Evolutionary conservation across 2,888 invertebrate genomes (phyloP), one percentile per base, ranked within the genome.

Genomic region (Nyleta sp.): DNA sequence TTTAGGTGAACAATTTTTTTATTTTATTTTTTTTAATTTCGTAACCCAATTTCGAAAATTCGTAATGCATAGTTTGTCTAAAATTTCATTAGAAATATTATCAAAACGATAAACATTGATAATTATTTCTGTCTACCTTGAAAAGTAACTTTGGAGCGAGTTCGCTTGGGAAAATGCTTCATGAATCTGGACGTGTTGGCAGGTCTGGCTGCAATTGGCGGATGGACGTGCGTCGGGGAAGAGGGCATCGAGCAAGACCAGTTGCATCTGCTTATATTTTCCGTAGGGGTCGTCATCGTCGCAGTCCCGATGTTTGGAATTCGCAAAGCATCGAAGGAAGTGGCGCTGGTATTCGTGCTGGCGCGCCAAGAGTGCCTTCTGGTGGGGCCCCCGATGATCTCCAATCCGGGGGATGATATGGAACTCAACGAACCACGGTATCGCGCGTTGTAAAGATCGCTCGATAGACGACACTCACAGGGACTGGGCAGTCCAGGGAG

Each of bases 211-310:
- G 75, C 55, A 1, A 80, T 33, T 0, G 89, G 87, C 13, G 90
- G 90, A 73, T 90, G 87, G 18, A 90, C 87, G 78, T 91, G 91
- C 17, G 91, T 92, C 0, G 92, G 92, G 13, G 92, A 92, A 2
- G 91, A 91, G 0, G 92, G 92, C 85, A 91, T 91, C 10, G 92
- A 92, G 1, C 91, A 91, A 0, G 91, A 91, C 91, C 91, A 91
- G 10, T 91, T 89, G 11, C 91, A 91, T 35, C 90, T 87, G 13
- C 84, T 76, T 2, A 53, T 7, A 10, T 48, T 64, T 28, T 68
- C 83, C 0, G 84, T 81, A 8, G 87, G 86, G 6, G 86, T 85
- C 84, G 81, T 28, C 84, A 87, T 24, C 84, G 87, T 28, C 82
- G 84, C 59, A 81, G 81, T 55, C 0, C 82, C 64, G 0, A 84